These are phyloP conservation scores for Antheraea assamensis DNA, from an alignment of 2,888 invertebrate genomes.

Conservation along the genomic window DNA sequence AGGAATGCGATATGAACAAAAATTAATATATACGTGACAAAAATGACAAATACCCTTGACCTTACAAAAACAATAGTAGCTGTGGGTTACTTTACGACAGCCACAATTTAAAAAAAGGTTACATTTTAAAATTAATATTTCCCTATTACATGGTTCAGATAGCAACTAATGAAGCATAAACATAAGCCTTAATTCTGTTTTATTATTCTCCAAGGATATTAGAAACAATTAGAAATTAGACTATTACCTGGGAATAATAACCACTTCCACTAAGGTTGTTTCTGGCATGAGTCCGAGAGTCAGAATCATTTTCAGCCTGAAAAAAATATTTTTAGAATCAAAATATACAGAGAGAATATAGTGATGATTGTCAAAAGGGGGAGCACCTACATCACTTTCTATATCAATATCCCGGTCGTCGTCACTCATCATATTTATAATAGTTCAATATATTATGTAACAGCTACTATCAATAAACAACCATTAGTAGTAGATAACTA, in stretches of 20 bases:
- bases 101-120: not conserved
- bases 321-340: slow-evolving; percentile 40
- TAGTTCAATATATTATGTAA: slow-evolving; percentile 21
- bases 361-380: slow-evolving; percentile 42
- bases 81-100: not conserved
- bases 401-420: slow-evolving; percentile 97
- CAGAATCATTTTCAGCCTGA: slow-evolving; percentile 92
- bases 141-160: not conserved
- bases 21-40: not conserved
- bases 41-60: not conserved
- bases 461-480: slow-evolving; percentile 43
- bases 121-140: not conserved
- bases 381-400: slow-evolving; percentile 94
- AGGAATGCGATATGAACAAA: not conserved
- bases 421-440: slow-evolving; percentile 89
- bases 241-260: slow-evolving; percentile 88
- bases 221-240: slow-evolving; percentile 1
- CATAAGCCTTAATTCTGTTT: not conserved
- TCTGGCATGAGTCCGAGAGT: slow-evolving; percentile 84
- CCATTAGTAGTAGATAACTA: slow-evolving; percentile 41
- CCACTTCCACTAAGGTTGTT: slow-evolving; percentile 85
- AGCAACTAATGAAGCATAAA: not conserved
- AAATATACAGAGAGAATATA: slow-evolving; percentile 44
- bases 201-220: not conserved
- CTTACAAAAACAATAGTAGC: slow-evolving; percentile 4